Base-by-base conservation (phyloP, 2,888 invertebrate genomes). In the Allygus modestus region DNA sequence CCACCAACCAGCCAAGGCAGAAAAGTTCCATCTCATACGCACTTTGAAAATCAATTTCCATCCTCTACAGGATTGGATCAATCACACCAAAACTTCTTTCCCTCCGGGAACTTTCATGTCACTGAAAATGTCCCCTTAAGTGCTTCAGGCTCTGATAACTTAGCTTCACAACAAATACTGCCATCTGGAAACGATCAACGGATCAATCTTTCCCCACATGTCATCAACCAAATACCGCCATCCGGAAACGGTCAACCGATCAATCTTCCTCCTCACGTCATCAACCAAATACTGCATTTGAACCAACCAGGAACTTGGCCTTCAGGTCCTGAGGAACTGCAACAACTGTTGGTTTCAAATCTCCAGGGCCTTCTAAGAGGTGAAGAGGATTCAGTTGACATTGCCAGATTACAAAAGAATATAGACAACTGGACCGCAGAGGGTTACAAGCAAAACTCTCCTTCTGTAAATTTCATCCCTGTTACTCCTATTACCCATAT, bases 351-450 rank as follows among this genome's bases (percentile, higher is more conserved):
- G 12, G 91, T 91, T 5, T 90, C 92, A 26, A 92, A 93, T 89
- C 90, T 93, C 11, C 90, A 91, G 41, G 92, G 93, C 85, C 89
- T 93, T 26, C 88, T 93, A 0, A 90, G 90, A 83, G 90, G 90
- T 5, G 91, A 92, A 84, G 89, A 91, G 51, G 90, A 90, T 86
- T 92, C 94, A 0, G 94, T 95, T 88, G 96, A 96, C 89, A 93
- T 96, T 17, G 92, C 94, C 17, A 93, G 94, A 88, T 91, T 97
- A 51, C 96, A 96, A 89, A 95, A 96, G 87, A 96, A 95, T 87
- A 97, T 97, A 84, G 96, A 97, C 88, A 94, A 95, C 86, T 97
- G 97, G 97, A 97, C 96, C 0, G 94, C 94, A 88, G 94, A 95
- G 90, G 94, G 94, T 88, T 96, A 85, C 77, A 83, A 85, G 71